Base-by-base conservation (phyloP, 2,113 vertebrate genomes). In the Prinia subflava region DNA sequence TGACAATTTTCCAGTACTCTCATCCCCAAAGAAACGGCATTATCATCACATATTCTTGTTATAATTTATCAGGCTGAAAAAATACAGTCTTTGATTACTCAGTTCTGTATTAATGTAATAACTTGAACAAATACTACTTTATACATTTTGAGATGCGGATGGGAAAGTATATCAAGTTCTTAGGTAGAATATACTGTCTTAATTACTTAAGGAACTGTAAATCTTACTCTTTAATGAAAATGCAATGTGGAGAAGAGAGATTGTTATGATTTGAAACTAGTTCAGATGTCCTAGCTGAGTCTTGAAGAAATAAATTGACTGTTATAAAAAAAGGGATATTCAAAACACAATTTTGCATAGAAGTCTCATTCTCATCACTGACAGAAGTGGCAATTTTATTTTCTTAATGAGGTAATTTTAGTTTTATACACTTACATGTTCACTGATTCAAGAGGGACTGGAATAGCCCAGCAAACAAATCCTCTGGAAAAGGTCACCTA, bases 31-130 rank as follows among this genome's bases (percentile, higher is more conserved):
- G 74, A 89, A 95, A 87, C 62, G 25, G 33, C 22, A 65, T 81
- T 95, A 95, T 89, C 44, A 88, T 76, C 74, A 73, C 30, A 59
- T 68, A 95, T 96, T 80, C 77, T 89, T 91, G 30, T 13, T 79
- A 52, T 64, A 93, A 93, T 95, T 91, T 83, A 94, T 76, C 76
- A 90, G 46, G 49, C 24, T 65, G 60, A 68, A 86, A 91, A 75
- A 73, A 73, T 31, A 37, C 1, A 69, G 15, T 47, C 50, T 82
- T 42, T 46, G 52, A 87, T 83, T 57, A 88, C 35, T 71, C 63
- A 37, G 63, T 76, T 65, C 35, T 90, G 89, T 87, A 92, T 60
- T 86, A 94, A 76, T n/a, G 10, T 37, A 86, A 79, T 56, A 84
- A 63, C 27, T 71, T 70, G 9, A 75, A 86, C 13, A 83, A 89